phyloP scores from a whole-genome alignment of 2,888 invertebrate species.

The Ophion costatus region DNA sequence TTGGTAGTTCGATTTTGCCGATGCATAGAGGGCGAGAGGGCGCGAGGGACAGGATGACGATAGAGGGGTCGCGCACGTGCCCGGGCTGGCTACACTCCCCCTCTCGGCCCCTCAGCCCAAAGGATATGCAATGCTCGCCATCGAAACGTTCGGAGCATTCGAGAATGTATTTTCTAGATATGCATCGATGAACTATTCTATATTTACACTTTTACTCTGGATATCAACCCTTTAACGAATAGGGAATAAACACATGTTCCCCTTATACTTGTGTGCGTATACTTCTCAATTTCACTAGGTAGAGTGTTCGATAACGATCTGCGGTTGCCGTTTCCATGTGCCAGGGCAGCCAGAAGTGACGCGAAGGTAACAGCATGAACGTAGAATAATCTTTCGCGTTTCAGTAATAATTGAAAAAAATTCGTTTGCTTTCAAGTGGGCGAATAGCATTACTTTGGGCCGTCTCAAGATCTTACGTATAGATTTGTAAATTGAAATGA shows the following conservation, averaged over 20 bases:
- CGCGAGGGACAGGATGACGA: slow-evolving; percentile 20
- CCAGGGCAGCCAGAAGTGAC: not conserved
- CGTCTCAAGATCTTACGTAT: not conserved
- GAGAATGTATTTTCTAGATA: slow-evolving; percentile 33
- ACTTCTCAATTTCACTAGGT: slow-evolving; percentile 13
- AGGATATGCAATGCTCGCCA: slow-evolving; percentile 37
- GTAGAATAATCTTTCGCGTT: slow-evolving; percentile 3
- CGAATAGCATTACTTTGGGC: not conserved
- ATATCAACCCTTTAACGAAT: slow-evolving; percentile 9
- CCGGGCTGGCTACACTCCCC: slow-evolving; percentile 20
- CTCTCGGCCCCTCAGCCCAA: not conserved
- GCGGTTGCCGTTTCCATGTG: not conserved
- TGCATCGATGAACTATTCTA: slow-evolving; percentile 23
- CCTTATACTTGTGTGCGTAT: not conserved
- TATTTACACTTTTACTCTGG: slow-evolving; percentile 7
- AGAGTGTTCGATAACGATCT: not conserved
- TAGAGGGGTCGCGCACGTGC: slow-evolving; percentile 45
- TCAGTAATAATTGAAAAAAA: slow-evolving; percentile 23
- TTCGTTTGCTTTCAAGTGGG: not conserved
- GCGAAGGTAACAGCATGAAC: not conserved
- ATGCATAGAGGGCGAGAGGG: not conserved
- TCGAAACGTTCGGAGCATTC: slow-evolving; percentile 28
- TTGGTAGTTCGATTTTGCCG: slow-evolving; percentile 63
- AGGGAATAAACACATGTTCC: no score
- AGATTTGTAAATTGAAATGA: not conserved